Percentiles rank a stretch among this genome's conserved stretches.
These are phyloP conservation scores for Drosophila merina DNA, from an alignment of 2,888 invertebrate genomes.

Conservation along the genomic window DNA sequence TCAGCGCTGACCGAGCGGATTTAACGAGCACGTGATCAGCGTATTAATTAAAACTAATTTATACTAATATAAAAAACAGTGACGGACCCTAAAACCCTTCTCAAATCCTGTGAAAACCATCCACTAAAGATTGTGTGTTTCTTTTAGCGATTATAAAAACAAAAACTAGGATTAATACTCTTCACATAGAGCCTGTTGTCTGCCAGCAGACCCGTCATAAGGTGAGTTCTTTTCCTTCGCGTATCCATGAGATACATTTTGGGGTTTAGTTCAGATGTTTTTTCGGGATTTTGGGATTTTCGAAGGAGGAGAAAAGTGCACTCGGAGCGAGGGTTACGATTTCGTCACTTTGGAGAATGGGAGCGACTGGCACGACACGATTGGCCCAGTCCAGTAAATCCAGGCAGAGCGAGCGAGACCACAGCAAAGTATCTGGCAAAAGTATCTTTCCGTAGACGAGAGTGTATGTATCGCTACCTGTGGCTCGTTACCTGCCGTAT, in stretches of 20 bases:
- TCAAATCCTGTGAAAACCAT: neutral
- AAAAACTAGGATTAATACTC: conserved; percentile 69
- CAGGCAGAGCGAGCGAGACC: conserved; percentile 1
- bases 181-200: conserved; percentile 40
- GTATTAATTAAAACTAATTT: conserved; percentile 11
- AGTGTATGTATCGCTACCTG: conserved; percentile 55
- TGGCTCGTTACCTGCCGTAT: conserved; percentile 65
- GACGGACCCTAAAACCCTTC: conserved; percentile 2
- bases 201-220: conserved; percentile 46
- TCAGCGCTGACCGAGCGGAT: conserved; percentile 12
- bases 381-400: neutral
- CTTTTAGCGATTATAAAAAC: conserved; percentile 65
- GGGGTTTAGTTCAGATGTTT: neutral
- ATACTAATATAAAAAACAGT: conserved; percentile 1
- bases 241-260: conserved; percentile 1
- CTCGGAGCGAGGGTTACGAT: conserved; percentile 65
- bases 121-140: conserved; percentile 68
- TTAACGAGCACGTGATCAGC: conserved; percentile 41
- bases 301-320: conserved; percentile 56
- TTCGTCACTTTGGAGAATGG: conserved; percentile 61
- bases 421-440: conserved; percentile 20
- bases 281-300: conserved; percentile 12
- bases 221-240: neutral
- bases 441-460: conserved; percentile 26
- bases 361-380: conserved; percentile 28